Conservation (phyloP, 2,797 vertebrate genomes). For the Basileuterus tristriatus region DNA sequence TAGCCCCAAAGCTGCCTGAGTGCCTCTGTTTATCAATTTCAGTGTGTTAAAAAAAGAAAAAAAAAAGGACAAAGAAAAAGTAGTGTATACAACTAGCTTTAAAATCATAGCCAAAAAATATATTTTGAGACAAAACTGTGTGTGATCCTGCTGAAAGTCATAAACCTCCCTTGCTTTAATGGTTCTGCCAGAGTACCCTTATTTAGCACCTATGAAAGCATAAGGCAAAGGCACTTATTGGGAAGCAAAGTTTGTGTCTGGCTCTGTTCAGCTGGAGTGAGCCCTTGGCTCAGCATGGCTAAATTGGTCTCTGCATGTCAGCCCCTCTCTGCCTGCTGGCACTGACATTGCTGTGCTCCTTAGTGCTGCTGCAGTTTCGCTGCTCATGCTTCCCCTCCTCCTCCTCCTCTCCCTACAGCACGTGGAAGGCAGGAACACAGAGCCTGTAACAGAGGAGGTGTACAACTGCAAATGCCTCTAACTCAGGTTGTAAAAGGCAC, state of each 20-base stretch:
- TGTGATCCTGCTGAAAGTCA: background rate
- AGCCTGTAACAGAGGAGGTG: background rate
- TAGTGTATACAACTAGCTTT: background rate
- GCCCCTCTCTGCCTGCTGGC: constrained; percentile 11
- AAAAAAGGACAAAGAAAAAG: rapidly evolving
- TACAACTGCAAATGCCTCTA: background rate
- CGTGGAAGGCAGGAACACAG: rapidly evolving
- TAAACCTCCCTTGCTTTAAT: background rate
- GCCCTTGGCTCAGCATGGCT: background rate
- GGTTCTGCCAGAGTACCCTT: background rate
- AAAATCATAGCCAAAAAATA: background rate
- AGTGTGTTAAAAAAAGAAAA: background rate
- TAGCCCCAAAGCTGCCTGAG: background rate
- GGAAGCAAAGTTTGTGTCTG: constrained; percentile 4
- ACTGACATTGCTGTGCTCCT: background rate
- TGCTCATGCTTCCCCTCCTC: background rate
- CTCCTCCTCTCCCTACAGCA: background rate
- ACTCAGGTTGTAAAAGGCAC: background rate
- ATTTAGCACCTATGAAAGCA: background rate
- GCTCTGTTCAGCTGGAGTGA: background rate
- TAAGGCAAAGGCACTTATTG: background rate
- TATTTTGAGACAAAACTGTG: background rate
- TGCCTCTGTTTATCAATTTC: background rate
- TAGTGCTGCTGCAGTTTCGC: background rate
- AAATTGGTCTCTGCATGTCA: background rate